Evolutionary conservation across 1,140 invertebrate species (phyloP).

Genomic region (Cydia amplana): DNA sequence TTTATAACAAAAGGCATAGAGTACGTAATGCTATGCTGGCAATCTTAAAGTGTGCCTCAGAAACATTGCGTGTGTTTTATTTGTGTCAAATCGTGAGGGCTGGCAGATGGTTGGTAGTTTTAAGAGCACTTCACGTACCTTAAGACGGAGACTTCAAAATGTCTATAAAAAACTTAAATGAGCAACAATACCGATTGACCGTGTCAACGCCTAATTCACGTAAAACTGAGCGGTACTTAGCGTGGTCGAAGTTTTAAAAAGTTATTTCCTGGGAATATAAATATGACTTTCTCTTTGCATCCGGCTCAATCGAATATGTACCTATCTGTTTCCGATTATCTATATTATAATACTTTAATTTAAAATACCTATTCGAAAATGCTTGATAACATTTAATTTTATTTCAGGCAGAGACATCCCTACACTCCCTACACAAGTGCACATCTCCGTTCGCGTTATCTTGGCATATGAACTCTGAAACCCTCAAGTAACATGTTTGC

Average conservation of each 20-base stretch:
- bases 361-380: not conserved
- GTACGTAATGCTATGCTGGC: not conserved
- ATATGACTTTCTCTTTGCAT: no score
- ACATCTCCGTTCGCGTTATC: not conserved
- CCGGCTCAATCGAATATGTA: no score
- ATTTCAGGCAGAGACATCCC: not conserved
- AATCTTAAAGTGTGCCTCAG: not conserved
- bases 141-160: not conserved
- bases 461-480: not conserved
- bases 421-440: not conserved
- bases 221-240: no score
- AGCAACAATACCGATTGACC: no score
- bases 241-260: no score
- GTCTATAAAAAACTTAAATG: not conserved
- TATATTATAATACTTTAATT: no score
- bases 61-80: not conserved
- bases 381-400: not conserved
- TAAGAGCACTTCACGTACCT: not conserved
- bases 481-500: not conserved
- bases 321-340: no score
- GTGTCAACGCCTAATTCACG: no score
- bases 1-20: not conserved
- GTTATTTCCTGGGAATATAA: no score
- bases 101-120: not conserved
- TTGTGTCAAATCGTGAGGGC: not conserved